A percentile compares a stretch with the other conserved stretches of the same genome.
Conservation (phyloP, 2,797 vertebrate species). For the Myotis daubentonii region DNA sequence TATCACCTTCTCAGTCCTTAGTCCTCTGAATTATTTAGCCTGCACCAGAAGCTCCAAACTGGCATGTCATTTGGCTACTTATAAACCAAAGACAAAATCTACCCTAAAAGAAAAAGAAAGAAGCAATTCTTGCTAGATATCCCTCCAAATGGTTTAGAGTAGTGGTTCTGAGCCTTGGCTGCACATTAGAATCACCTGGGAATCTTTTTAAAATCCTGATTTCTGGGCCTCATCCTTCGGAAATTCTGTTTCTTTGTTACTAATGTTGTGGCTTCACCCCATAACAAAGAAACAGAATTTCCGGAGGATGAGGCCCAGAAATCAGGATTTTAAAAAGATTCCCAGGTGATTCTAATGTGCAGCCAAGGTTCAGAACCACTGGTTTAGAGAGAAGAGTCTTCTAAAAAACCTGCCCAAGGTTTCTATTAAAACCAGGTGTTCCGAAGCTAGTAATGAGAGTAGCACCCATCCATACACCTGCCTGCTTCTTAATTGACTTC, state of each 20-base stretch:
- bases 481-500: constrained; percentile 9
- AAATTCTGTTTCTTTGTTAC: too few species aligned
- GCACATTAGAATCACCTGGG: too few species aligned
- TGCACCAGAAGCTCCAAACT: background rate
- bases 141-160: background rate
- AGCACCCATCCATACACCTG: background rate
- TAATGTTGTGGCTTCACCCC: too few species aligned
- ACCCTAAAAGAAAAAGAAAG: background rate
- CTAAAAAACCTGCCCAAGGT: background rate
- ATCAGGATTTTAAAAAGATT: too few species aligned
- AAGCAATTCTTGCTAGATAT: background rate
- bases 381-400: background rate
- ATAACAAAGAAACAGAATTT: too few species aligned
- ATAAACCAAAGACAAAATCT: constrained; percentile 39
- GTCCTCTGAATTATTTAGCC: constrained; percentile 30
- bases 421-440: constrained; percentile 39
- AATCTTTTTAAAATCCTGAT: too few species aligned
- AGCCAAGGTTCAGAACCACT: too few species aligned
- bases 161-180: too few species aligned
- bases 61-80: background rate
- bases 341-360: too few species aligned
- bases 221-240: too few species aligned
- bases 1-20: background rate
- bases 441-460: background rate
- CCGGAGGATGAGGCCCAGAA: too few species aligned